Percentiles rank a stretch among this genome's conserved stretches.
These are phyloP conservation scores for Bradypodion pumilum DNA, from an alignment of 2,797 vertebrate species.

Conservation along the genomic window DNA sequence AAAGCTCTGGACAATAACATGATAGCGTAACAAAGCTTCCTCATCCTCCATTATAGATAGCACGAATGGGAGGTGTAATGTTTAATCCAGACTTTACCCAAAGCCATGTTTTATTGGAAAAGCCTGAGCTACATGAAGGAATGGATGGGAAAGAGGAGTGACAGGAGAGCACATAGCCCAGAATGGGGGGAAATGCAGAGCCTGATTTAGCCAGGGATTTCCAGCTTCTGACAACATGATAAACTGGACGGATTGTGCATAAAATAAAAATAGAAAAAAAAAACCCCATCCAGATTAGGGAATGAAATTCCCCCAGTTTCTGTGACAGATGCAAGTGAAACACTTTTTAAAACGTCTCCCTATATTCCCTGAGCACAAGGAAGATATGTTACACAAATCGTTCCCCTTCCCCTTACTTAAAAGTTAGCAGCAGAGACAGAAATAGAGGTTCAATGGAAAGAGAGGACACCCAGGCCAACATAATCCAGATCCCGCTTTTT, in stretches of 20 bases:
- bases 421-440: not conserved
- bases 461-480: not conserved
- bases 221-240: not conserved
- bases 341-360: not conserved
- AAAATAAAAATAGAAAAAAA: not conserved
- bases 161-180: not conserved
- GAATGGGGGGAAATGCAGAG: not conserved
- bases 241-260: no score
- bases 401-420: not conserved
- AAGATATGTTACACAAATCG: not conserved
- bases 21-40: not conserved
- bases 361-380: not conserved
- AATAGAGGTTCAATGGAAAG: not conserved
- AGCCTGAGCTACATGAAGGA: not conserved
- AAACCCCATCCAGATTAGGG: not conserved
- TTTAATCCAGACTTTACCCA: not conserved
- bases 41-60: not conserved
- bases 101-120: not conserved
- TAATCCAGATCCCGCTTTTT: no score
- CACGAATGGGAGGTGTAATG: not conserved
- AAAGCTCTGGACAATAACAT: not conserved
- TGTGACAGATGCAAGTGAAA: not conserved
- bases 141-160: not conserved
- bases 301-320: not conserved
- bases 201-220: not conserved